phyloP scores from a whole-genome alignment of 2,797 vertebrate species.

The Lepus townsendii region DNA sequence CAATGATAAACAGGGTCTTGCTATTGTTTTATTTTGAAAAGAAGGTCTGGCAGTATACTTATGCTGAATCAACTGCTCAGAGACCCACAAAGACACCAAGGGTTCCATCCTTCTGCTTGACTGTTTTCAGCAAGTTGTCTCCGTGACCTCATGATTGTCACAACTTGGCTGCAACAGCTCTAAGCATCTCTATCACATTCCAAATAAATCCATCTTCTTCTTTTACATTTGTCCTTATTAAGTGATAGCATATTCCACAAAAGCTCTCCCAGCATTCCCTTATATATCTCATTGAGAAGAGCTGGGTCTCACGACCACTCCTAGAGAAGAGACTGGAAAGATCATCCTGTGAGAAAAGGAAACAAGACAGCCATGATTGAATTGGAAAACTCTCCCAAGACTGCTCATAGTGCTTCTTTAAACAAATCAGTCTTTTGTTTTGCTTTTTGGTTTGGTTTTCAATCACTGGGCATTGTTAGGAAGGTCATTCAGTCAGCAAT shows the following conservation, averaged over 20 bases:
- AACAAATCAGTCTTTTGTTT: background rate
- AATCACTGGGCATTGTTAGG: background rate
- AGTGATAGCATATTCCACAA: background rate
- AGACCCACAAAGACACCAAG: background rate
- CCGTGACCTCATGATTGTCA: background rate
- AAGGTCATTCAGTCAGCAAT: background rate
- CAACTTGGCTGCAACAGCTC: background rate
- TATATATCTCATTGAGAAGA: background rate
- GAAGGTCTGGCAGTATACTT: background rate
- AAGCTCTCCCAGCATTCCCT: background rate
- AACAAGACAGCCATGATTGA: background rate
- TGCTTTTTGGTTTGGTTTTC: background rate
- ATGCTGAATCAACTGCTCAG: background rate
- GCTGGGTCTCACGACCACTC: background rate
- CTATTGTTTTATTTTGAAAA: background rate
- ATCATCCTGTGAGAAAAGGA: background rate
- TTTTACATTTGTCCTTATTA: constrained; percentile 29
- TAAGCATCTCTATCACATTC: constrained; percentile 23
- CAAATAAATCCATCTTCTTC: background rate
- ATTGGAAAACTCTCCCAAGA: background rate
- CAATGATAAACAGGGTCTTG: background rate
- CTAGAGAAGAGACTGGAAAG: background rate
- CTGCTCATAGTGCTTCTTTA: background rate
- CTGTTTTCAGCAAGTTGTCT: constrained; percentile 19
- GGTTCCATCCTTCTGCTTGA: background rate